phyloP scores from a whole-genome alignment of 2,113 vertebrate species.

The Accipiter cooperii region DNA sequence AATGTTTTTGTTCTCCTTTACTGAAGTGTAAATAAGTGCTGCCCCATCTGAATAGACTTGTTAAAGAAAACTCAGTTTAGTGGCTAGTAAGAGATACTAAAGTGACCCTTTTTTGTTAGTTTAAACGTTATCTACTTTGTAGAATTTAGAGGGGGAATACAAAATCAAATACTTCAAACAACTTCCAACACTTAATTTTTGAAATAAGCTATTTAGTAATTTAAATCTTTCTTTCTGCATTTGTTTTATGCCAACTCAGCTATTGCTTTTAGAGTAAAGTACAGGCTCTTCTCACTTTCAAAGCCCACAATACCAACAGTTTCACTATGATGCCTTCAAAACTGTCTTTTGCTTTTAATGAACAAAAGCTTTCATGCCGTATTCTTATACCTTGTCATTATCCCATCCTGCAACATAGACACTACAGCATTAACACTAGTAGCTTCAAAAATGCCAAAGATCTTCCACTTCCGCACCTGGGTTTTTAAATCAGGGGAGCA shows the following conservation, averaged over 20 bases:
- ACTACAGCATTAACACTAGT: not conserved
- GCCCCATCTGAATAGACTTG: constrained; percentile 83
- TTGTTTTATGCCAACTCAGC: not conserved
- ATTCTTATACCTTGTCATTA: not conserved
- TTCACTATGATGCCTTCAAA: not conserved
- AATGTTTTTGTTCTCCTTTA: constrained; percentile 98
- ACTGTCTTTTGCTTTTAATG: not conserved
- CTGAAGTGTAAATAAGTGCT: constrained; percentile 95
- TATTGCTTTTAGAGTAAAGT: not conserved
- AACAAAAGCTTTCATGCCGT: not conserved
- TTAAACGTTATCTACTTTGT: not conserved
- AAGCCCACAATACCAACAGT: not conserved
- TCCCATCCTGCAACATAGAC: not conserved
- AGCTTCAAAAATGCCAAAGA: not conserved
- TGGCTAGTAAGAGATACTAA: not conserved
- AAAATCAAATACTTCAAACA: not conserved
- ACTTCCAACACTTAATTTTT: not conserved
- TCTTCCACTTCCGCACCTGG: not conserved
- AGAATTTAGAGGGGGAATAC: not conserved
- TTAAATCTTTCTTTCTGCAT: not conserved
- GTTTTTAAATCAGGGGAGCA: not conserved
- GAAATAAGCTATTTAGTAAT: not conserved
- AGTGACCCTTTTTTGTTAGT: not conserved
- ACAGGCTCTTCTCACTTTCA: not conserved
- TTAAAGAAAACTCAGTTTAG: constrained; percentile 76